phyloP scores from a whole-genome alignment of 1,140 invertebrate species.

The Drosophila tani region DNA sequence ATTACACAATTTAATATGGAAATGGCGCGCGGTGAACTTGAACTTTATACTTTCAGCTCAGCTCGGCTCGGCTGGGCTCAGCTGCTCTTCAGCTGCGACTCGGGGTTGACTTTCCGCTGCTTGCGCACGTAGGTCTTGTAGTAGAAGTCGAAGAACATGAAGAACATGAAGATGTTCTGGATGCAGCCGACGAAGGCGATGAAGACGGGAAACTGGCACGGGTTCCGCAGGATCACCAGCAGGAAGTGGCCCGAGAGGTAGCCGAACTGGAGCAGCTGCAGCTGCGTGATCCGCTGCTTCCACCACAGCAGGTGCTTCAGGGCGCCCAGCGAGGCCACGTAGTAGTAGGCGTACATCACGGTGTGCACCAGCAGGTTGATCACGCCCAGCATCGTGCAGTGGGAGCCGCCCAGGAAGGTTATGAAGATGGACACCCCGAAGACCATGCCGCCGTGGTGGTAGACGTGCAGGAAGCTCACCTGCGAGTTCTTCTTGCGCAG shows the following conservation, averaged over 20 bases:
- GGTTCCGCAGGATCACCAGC: slow-evolving; percentile 66
- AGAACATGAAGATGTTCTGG: slow-evolving; percentile 82
- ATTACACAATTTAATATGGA: slow-evolving; percentile 52
- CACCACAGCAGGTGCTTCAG: slow-evolving; percentile 85
- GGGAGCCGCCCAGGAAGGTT: slow-evolving; percentile 87
- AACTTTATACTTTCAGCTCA: slow-evolving; percentile 14
- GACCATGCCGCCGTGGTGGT: slow-evolving; percentile 92
- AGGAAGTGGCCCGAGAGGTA: slow-evolving; percentile 88
- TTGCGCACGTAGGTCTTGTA: slow-evolving; percentile 70
- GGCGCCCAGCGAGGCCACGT: slow-evolving; percentile 58
- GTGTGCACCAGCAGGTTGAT: slow-evolving; percentile 78
- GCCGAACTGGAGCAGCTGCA: slow-evolving; percentile 83
- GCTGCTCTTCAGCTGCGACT: slow-evolving; percentile 43
- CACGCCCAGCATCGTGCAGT: slow-evolving; percentile 72
- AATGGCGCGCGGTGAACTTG: slow-evolving; percentile 46
- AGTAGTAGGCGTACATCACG: slow-evolving; percentile 81
- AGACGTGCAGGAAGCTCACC: slow-evolving; percentile 93
- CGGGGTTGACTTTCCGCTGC: neutral
- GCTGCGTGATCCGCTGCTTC: slow-evolving; percentile 75
- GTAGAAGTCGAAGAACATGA: slow-evolving; percentile 81
- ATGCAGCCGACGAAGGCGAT: slow-evolving; percentile 66
- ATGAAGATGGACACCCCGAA: slow-evolving; percentile 85
- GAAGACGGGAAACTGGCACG: slow-evolving; percentile 63
- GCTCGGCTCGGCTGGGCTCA: slow-evolving; percentile 19
- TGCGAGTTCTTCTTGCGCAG: slow-evolving; percentile 93